Base-by-base conservation (phyloP, 2,888 invertebrate genomes). In the Lordiphosa fenestrarum region DNA sequence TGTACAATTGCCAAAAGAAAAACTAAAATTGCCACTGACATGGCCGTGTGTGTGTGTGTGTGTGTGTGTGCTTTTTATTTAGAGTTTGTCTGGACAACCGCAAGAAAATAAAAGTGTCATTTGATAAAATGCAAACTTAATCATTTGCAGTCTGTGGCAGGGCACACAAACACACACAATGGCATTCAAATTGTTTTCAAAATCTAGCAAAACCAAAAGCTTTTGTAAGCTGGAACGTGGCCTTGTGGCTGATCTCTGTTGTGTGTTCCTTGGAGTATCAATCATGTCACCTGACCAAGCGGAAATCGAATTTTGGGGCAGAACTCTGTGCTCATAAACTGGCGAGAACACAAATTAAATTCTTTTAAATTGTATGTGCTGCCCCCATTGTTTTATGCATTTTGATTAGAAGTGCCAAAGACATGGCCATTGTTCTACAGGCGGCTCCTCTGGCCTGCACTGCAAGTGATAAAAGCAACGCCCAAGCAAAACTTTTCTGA, bases 221-320 rank as follows among this genome's bases (percentile, higher is more conserved):
- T 25, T 25, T 25, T 25, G 4, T 40, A 47, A 19, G 35, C 30
- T 35, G 21, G 6, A 42, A 35, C 12, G 12, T 9, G 23, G n/a
- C n/a, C n/a, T n/a, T n/a, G n/a, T n/a, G n/a, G n/a, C n/a, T 6
- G 25, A 25, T 25, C 39, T 39, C 25, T 54, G 53, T 42, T 63
- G 54, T 49, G 55, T 9, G 12, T 13, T 38, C 19, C 46, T 56
- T 48, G 53, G 68, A 52, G 76, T 67, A 81, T 81, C 80, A 81
- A 81, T 84, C 80, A 84, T 82, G 80, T 61, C 66, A 82, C 60
- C 82, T 78, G 83, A 62, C 75, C 83, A 66, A 72, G 72, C 80
- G 75, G 72, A 80, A 82, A 62, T 62, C 62, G 62, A 64, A 55
- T 62, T 55, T 65, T 55, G 44, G 55, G 19, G 19, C 48, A 65